phyloP scores from a whole-genome alignment of 2,797 vertebrate species.

The Cheirogaleus major region DNA sequence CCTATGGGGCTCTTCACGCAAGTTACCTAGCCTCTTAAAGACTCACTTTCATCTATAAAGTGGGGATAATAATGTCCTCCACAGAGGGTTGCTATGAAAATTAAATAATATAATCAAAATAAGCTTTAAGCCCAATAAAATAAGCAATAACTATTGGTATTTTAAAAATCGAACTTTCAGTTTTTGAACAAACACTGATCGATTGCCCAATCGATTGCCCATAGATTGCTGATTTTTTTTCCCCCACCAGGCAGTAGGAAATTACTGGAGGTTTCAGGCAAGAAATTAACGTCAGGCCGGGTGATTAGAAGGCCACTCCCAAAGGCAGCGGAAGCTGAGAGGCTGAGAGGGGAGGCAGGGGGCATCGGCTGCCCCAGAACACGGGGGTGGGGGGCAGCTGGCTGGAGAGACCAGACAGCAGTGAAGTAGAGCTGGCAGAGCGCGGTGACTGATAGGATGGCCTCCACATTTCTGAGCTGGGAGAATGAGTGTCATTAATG shows the following conservation, averaged over 20 bases:
- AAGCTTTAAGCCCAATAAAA: background rate
- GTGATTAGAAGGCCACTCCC: background rate
- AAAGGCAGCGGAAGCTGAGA: background rate
- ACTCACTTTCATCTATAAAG: background rate
- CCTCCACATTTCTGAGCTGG: background rate
- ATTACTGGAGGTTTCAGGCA: background rate
- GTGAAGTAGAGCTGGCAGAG: background rate
- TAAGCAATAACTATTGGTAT: background rate
- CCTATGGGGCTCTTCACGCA: background rate
- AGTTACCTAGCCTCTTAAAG: background rate
- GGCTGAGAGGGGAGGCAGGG: background rate
- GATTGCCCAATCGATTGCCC: too few species aligned
- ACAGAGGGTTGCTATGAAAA: background rate
- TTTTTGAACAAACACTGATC: conserved; percentile 1
- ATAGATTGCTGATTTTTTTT: background rate
- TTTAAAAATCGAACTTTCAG: background rate
- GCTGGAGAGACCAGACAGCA: background rate
- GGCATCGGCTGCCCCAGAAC: background rate
- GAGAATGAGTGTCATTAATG: background rate
- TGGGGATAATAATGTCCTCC: background rate
- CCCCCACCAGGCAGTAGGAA: background rate
- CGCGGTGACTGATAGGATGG: background rate
- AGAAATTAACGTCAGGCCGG: background rate
- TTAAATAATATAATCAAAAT: background rate
- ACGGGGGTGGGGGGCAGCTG: background rate